Base-by-base conservation (phyloP, 2,888 invertebrate species). In the Hydrotaea diabolus region DNA sequence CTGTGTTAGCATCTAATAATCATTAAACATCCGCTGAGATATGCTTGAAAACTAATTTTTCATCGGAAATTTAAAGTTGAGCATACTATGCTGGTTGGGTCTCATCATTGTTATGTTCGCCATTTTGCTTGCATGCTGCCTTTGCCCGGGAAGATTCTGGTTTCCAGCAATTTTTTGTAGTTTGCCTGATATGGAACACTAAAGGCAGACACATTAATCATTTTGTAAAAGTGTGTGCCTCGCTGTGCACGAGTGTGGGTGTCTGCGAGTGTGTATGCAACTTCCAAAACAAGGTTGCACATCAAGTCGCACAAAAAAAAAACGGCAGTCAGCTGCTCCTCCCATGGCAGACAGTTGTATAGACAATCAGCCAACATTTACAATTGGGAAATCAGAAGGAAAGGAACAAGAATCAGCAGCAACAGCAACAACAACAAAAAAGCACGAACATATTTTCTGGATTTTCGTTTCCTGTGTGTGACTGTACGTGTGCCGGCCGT, bases 161-260 rank as follows among this genome's bases (percentile, higher is more conserved):
- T 31, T 15, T 62, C 31, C 26, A 13, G 13, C 19, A 39, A 11
- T 21, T 36, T 46, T 69, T 69, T 46, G 46, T 69, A 39, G 81
- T 78, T 77, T 11, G 36, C 21, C 53, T 66, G 66, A 76, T 69
- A 39, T 75, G 49, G 81, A 81, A 78, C 81, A 74, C 66, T 31
- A 31, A 57, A 23, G 72, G 43, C 57, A 77, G 81, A 81, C 78
- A 73, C 76, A 84, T 84, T 81, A 75, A 84, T 84, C 72, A 80
- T 75, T 64, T 53, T 77, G 39, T 55, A 43, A n/a, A n/a, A n/a
- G n/a, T n/a, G n/a, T n/a, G n/a, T n/a, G n/a, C n/a, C n/a, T n/a
- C n/a, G n/a, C n/a, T n/a, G n/a, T n/a, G n/a, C n/a, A n/a, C n/a
- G n/a, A n/a, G n/a, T n/a, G n/a, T n/a, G n/a, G n/a, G n/a, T n/a